Evolutionary conservation across 2,888 invertebrate species (phyloP), one percentile per base, ranked within the genome.

Genomic region (Drosophila borealis): DNA sequence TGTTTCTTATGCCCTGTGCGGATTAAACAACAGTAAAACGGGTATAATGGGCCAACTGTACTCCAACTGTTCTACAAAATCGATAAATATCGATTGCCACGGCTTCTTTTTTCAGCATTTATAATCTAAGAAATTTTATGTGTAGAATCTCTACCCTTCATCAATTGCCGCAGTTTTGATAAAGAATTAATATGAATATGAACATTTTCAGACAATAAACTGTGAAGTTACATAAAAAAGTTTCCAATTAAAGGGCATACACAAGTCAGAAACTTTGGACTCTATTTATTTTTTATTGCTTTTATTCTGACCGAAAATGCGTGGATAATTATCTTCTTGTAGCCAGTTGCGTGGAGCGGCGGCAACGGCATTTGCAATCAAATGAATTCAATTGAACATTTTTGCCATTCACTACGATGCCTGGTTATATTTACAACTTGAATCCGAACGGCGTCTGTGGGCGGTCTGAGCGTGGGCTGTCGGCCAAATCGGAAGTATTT

Each of bases 361-460:
- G 13, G 36, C 55, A 36, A 56, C 62, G 70, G 42, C 60, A 59
- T 63, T 63, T 59, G 56, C 71, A 80, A 81, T 72, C 64, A 67
- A 78, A 77, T 74, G 78, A 85, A 81, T 79, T 80, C 80, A 78
- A 77, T 80, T 80, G 86, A 79, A 69, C 70, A 77, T 76, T 70
- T 82, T 53, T 70, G 29, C 66, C 71, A 73, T 78, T 80, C 60
- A 51, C 68, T 54, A 44, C 62, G 70, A 44, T 57, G 48, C 56
- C 48, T 55, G 74, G 71, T 74, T 81, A 81, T 81, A 81, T 81
- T 79, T 81, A 80, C 81, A 74, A 80, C 68, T 83, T 53, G 13
- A 53, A 55, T 54, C 67, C 57, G 66, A 54, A 42, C 37, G 29
- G 14, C 9, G 25, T 55, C 19, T 57, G 57, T 33, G 44, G 65